phyloP scores from a whole-genome alignment of 2,797 vertebrate genomes.

The Sebastes minor region DNA sequence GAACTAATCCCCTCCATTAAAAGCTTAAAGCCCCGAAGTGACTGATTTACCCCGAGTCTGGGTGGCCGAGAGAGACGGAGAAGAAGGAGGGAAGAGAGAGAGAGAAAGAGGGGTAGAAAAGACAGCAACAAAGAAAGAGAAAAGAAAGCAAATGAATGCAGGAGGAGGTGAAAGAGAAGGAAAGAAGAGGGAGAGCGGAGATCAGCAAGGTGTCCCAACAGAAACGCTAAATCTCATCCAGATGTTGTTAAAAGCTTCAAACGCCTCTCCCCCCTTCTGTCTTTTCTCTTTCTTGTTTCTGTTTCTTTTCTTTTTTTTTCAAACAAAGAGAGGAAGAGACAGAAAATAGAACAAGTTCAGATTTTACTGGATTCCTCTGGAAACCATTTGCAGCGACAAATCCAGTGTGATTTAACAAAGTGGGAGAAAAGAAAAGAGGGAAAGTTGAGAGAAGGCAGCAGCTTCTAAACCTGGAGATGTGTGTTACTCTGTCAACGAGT shows the following conservation, averaged over 20 bases:
- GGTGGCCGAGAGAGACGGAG: slow-evolving; percentile 54
- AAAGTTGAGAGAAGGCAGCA: background rate
- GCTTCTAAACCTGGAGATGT: background rate
- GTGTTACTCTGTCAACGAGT: background rate
- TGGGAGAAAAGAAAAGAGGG: background rate
- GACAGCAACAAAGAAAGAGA: background rate
- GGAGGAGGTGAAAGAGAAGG: background rate
- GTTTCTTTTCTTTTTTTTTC: background rate
- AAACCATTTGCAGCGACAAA: slow-evolving; percentile 29
- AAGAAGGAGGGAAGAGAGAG: background rate
- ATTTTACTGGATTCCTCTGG: slow-evolving; percentile 40
- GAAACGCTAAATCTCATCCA: slow-evolving; percentile 54
- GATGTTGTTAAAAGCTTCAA: slow-evolving; percentile 56
- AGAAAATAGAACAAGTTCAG: slow-evolving; percentile 8
- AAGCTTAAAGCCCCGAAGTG: slow-evolving; percentile 59
- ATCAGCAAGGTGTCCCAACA: slow-evolving; percentile 48
- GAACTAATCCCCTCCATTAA: slow-evolving; percentile 76
- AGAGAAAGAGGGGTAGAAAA: background rate
- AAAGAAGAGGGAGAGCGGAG: background rate
- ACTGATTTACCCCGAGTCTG: slow-evolving; percentile 58
- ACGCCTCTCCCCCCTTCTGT: slow-evolving; percentile 9
- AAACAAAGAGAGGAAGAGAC: background rate
- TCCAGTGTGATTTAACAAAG: slow-evolving; percentile 28
- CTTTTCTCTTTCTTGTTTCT: background rate
- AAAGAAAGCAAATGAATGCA: background rate